Evolutionary conservation across 2,113 vertebrate species (phyloP), one percentile per base, ranked within the genome.

Genomic region (Pachypanchax playfairii): DNA sequence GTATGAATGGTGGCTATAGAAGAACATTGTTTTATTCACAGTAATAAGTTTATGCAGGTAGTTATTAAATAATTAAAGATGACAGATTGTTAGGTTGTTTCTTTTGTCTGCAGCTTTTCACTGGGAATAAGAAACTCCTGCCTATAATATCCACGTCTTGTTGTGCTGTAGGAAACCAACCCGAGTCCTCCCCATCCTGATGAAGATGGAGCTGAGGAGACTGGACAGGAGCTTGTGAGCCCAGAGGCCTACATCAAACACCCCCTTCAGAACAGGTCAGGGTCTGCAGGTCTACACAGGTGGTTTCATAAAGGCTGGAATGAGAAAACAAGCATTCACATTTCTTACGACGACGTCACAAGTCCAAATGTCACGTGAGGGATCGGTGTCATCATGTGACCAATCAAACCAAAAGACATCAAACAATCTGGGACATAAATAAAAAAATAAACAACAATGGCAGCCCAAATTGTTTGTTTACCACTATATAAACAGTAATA

Each of bases 231-330:
- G 89, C 86, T 98, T 59, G 94, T 94, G 85, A 97, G 89, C 85
- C 94, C 96, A 68, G 96, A 98, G 85, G 92, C 93, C 85, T 99
- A 98, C 85, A 93, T 98, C 84, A 99, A 99, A 84, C 96, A 98
- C 89, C 97, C 96, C 70, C 93, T 99, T 80, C 97, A 99, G 79
- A 99, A 99, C 93, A 97, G 92, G 97, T 97, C 57, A 89, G 65
- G 6, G 13, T 4, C 8, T 53, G 29, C 15, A 18, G 9, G 20
- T 18, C 18, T 42, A 7, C n/a, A 41, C 38, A n/a, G 38, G 39
- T 8, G 6, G 1, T 2, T 42, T 42, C 7, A 20, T 20, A 3
- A 20, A 7, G 7, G n/a, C n/a, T 8, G 39, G 7, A 18, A 42
- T 20, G n/a, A 42, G n/a, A 6, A 20, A 25, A 25, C 44, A 31